A percentile compares a stretch with the other conserved stretches of the same genome.
Evolutionary conservation across 2,888 invertebrate species (phyloP).

Genomic region (Camponotus fellah): DNA sequence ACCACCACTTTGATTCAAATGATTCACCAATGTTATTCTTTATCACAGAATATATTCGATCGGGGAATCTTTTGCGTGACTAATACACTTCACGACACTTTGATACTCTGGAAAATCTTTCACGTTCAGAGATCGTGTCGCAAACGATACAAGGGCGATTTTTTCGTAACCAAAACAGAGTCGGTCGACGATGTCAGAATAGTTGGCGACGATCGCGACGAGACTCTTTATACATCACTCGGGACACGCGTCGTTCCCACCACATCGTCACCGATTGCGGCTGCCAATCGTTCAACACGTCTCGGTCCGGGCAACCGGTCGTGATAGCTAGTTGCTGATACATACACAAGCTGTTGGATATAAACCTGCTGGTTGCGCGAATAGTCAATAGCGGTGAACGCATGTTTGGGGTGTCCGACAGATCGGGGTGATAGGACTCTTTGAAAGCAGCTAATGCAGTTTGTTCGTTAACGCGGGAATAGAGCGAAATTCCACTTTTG

Average conservation of each 20-base stretch:
- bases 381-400: background rate
- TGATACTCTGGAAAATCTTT: background rate
- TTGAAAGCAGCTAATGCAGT: background rate
- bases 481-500: background rate
- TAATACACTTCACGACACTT: background rate
- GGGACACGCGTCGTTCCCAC: slow-evolving; percentile 2
- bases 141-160: background rate
- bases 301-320: slow-evolving; percentile 13
- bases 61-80: background rate
- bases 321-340: background rate
- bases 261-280: slow-evolving; percentile 5
- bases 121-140: background rate
- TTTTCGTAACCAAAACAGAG: background rate
- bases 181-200: slow-evolving; percentile 18
- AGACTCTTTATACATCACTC: slow-evolving; percentile 24
- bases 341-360: background rate
- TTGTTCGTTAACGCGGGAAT: background rate
- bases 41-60: background rate
- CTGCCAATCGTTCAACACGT: slow-evolving; percentile 23
- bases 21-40: background rate
- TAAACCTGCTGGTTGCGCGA: no score
- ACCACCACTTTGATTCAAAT: no score
- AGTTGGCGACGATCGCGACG: background rate
- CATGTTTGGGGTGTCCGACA: background rate
- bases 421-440: background rate